Percentiles rank a stretch among this genome's conserved stretches.
phyloP scores from a whole-genome alignment of 2,888 invertebrate species.

The Luffia ferchaultella region DNA sequence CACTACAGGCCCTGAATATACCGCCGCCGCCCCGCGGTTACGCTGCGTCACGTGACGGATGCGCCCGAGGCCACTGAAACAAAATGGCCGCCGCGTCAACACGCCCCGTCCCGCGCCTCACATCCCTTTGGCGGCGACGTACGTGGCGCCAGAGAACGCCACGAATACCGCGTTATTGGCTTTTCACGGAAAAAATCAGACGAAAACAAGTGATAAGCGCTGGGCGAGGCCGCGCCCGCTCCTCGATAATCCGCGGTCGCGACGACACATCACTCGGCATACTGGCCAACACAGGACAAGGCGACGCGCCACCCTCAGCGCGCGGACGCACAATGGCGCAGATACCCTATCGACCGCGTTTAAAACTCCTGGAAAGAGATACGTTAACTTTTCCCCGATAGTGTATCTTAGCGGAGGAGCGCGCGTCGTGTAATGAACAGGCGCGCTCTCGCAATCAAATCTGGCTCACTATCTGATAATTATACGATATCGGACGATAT shows the following conservation, averaged over 20 bases:
- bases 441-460: slow-evolving; percentile 52
- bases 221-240: slow-evolving; percentile 36
- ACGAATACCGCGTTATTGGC: slow-evolving; percentile 31
- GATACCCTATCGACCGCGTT: slow-evolving; percentile 2
- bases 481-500: slow-evolving; percentile 46
- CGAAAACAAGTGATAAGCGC: slow-evolving; percentile 57
- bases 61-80: slow-evolving; percentile 29
- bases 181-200: slow-evolving; percentile 55
- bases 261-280: slow-evolving; percentile 10
- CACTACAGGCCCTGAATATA: slow-evolving; percentile 30
- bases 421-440: slow-evolving; percentile 28
- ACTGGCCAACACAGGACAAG: no score
- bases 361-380: slow-evolving; percentile 11
- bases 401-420: slow-evolving; percentile 10
- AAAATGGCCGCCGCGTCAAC: slow-evolving; percentile 46
- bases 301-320: slow-evolving; percentile 3
- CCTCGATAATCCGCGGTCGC: no score
- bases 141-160: slow-evolving; percentile 5
- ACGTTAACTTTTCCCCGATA: slow-evolving; percentile 16
- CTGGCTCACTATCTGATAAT: slow-evolving; percentile 58
- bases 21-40: slow-evolving; percentile 21
- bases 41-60: slow-evolving; percentile 7
- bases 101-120: slow-evolving; percentile 33
- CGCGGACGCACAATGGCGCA: slow-evolving; percentile 2
- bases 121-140: slow-evolving; percentile 23